Conservation (phyloP, 2,113 vertebrate genomes). For the Centropus unirufus region DNA sequence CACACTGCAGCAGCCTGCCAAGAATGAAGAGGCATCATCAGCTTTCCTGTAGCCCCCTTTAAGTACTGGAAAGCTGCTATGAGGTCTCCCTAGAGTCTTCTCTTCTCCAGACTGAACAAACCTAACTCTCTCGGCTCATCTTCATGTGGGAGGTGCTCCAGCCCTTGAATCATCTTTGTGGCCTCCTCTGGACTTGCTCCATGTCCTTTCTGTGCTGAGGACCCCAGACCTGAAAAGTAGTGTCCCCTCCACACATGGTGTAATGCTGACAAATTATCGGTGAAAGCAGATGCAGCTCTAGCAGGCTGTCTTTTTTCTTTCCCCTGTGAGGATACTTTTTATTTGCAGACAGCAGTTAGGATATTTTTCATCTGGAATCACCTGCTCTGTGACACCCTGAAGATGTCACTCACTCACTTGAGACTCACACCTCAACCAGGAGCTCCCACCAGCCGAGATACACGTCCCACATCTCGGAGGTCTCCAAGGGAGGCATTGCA, state of each 20-base stretch:
- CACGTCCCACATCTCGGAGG: not conserved
- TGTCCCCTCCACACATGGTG: no score
- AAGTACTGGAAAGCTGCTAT: no score
- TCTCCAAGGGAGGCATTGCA: not conserved
- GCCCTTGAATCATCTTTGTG: no score
- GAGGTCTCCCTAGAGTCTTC: no score
- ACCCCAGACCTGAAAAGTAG: no score
- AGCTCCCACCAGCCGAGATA: not conserved
- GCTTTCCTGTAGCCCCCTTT: no score
- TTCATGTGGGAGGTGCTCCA: no score
- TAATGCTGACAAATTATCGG: not conserved
- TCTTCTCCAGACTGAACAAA: no score
- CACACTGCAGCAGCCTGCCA: not conserved
- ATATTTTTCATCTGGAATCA: not conserved
- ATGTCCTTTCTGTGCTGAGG: no score
- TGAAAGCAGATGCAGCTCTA: not conserved
- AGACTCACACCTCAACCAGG: not conserved
- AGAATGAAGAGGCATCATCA: not conserved
- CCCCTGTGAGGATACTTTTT: not conserved
- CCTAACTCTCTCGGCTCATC: no score
- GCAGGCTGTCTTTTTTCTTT: not conserved
- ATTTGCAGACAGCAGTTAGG: not conserved
- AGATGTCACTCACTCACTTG: slow-evolving; percentile 10
- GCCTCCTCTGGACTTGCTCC: no score
- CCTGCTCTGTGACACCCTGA: not conserved